Percentiles rank a stretch among this genome's conserved stretches.
These are phyloP conservation scores for Dione vanillae DNA, from an alignment of 2,888 invertebrate species.

Conservation along the genomic window DNA sequence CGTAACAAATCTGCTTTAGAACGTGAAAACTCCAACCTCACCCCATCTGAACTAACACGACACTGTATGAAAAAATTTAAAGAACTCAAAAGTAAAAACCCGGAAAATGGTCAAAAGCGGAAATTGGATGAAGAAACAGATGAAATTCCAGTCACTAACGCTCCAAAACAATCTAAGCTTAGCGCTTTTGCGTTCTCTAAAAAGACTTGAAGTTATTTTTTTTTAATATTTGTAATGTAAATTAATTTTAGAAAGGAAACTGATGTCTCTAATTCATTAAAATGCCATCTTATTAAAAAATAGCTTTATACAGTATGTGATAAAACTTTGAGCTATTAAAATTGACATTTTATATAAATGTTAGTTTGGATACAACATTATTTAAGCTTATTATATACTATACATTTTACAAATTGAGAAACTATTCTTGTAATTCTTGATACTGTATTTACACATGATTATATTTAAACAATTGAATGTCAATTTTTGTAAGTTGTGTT, in stretches of 20 bases:
- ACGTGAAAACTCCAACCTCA: constrained; percentile 81
- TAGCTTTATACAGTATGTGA: too few species aligned
- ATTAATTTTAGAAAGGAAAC: background rate
- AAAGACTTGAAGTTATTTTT: constrained; percentile 49
- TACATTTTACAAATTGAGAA: too few species aligned
- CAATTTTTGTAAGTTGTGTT: too few species aligned
- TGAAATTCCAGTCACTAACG: constrained; percentile 59
- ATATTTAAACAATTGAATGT: too few species aligned
- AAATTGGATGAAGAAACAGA: constrained; percentile 67
- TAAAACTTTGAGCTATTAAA: too few species aligned
- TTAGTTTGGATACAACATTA: background rate
- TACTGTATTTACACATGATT: too few species aligned
- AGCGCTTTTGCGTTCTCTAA: constrained; percentile 79
- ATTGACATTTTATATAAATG: background rate
- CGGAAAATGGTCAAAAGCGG: constrained; percentile 64
- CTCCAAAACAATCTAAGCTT: constrained; percentile 78
- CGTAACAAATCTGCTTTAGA: constrained; percentile 83
- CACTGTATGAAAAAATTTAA: constrained; percentile 82
- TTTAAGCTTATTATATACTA: too few species aligned
- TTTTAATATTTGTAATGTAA: background rate
- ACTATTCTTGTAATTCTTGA: too few species aligned
- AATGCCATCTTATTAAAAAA: background rate
- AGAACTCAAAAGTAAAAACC: constrained; percentile 60
- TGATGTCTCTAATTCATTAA: background rate
- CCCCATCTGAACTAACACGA: constrained; percentile 82